Base-by-base conservation (phyloP, 2,888 invertebrate species). In the Halictus quadricinctus region DNA sequence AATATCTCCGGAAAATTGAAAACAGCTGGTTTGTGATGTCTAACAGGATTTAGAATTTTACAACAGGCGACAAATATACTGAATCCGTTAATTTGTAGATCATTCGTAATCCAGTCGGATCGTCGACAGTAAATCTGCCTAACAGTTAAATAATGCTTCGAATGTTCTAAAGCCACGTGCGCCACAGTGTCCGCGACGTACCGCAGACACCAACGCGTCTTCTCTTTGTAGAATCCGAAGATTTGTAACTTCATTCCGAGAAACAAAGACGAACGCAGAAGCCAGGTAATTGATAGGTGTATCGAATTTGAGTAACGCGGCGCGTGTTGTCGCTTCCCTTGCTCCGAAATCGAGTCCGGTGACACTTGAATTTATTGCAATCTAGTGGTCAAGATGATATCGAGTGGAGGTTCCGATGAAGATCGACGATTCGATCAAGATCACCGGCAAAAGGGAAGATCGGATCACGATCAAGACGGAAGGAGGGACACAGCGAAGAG, bases 401-500 rank as follows among this genome's bases (percentile, higher is more conserved):
- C 54, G 54, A 54, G 21, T 8, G 2, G 54, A 21, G 46, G 70
- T 25, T 12, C 25, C 43, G 70, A 46, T n/a, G 15, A 46, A 43
- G 70, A 43, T 70, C 72, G 46, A 72, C 25, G 25, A 10, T 75
- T 18, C n/a, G 60, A 21, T 46, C 18, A 8, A 29, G 43, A 72
- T 80, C n/a, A 18, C 2, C 41, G 21, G n/a, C 13, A 36, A 43
- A 25, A 69, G 60, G 73, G 72, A 58, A 80, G 46, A 80, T 75
- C 50, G 69, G 70, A 73, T 73, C 81, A 54, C 54, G 79, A 72
- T 79, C 79, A 50, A 50, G 75, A 72, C 72, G 50, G 25, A 72
- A 76, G 66, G 80, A 46, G 66, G 73, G 78, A 73, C 54, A 80
- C 77, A 66, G 87, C 85, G 87, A 86, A 86, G 88, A 86, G 88